Evolutionary conservation across 2,888 invertebrate species (phyloP).

Genomic region (Xestoiulus laeticollis): DNA sequence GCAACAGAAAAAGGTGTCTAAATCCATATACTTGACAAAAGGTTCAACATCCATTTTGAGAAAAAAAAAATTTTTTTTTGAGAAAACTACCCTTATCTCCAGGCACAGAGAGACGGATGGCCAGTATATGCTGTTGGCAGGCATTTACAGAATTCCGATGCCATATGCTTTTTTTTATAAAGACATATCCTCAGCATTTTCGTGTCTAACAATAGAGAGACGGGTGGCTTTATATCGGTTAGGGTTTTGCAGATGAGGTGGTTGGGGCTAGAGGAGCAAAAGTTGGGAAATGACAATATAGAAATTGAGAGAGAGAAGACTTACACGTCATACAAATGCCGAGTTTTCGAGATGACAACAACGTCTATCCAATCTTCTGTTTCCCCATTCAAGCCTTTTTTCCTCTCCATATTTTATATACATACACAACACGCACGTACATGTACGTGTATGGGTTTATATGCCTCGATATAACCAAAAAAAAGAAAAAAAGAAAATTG

Average conservation of each 20-base stretch:
- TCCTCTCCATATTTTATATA: neutral
- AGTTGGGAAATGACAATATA: slow-evolving; percentile 7
- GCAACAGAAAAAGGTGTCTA: slow-evolving; percentile 8
- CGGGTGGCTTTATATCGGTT: neutral
- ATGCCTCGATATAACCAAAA: neutral
- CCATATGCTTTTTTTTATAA: slow-evolving; percentile 22
- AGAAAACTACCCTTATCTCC: neutral
- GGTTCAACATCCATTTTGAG: neutral
- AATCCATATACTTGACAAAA: neutral
- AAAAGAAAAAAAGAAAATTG: neutral
- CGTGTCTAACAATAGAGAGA: slow-evolving; percentile 5
- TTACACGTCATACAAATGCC: slow-evolving; percentile 15
- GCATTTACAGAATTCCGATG: neutral
- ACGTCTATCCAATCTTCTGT: slow-evolving; percentile 23
- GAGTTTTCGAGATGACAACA: neutral
- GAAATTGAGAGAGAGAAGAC: neutral
- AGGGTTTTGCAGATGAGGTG: neutral
- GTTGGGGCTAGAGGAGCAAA: neutral
- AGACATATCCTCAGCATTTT: slow-evolving; percentile 28
- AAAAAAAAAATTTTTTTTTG: neutral
- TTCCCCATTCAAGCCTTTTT: neutral
- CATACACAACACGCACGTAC: neutral
- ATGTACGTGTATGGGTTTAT: neutral
- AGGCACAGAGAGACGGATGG: neutral
- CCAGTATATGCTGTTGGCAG: neutral